phyloP scores from a whole-genome alignment of 1,140 invertebrate species.

The Hylaeus volcanicus region DNA sequence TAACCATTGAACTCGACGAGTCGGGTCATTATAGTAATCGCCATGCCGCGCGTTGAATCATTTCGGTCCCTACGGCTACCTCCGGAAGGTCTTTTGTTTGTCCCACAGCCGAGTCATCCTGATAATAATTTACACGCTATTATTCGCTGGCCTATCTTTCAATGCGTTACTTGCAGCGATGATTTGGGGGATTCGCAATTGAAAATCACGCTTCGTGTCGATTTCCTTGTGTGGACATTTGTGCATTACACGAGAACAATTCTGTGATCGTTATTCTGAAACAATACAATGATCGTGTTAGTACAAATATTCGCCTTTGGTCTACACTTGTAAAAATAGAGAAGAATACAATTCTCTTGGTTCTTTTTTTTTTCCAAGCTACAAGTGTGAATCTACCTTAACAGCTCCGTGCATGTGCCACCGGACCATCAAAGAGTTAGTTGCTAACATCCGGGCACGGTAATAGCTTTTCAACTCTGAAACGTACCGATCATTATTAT shows the following conservation, averaged over 20 bases:
- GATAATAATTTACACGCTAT: constrained; percentile 1
- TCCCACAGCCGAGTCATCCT: background rate
- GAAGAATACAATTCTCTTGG: no score
- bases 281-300: no score
- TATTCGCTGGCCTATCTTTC: background rate
- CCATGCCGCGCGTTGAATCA: background rate
- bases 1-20: constrained; percentile 20
- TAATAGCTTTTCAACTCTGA: constrained; percentile 61
- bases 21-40: constrained; percentile 1
- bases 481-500: constrained; percentile 40
- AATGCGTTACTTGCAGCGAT: no score
- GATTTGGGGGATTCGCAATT: no score
- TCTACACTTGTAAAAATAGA: no score
- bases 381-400: constrained; percentile 5
- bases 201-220: no score
- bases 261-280: no score
- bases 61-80: background rate
- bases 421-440: constrained; percentile 57
- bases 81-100: background rate
- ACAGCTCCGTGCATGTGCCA: constrained; percentile 5
- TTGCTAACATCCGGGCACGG: constrained; percentile 65
- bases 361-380: no score
- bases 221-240: no score
- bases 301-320: no score
- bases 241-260: no score